Evolutionary conservation across 2,888 invertebrate species (phyloP).

Genomic region (Trachelus stipa): DNA sequence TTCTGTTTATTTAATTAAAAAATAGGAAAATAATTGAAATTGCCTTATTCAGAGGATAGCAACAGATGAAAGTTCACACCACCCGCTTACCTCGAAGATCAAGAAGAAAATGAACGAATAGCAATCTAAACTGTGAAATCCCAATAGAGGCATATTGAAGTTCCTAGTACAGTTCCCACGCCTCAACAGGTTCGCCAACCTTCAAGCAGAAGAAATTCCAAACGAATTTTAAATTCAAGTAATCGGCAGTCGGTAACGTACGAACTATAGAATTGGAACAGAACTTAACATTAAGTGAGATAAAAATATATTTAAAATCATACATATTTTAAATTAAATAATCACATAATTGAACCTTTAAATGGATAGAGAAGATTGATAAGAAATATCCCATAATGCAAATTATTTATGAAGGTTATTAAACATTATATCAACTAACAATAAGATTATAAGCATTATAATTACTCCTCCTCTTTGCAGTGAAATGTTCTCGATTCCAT

Average conservation of each 20-base stretch:
- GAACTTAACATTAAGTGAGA: background rate
- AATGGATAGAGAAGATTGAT: background rate
- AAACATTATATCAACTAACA: background rate
- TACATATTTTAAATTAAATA: background rate
- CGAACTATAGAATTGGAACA: background rate
- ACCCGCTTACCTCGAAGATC: conserved; percentile 1
- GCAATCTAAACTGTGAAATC: background rate
- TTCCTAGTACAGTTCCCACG: background rate
- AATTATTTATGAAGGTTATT: background rate
- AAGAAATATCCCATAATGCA: background rate
- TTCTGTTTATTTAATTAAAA: background rate
- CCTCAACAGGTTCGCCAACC: background rate
- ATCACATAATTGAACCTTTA: background rate
- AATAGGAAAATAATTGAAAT: background rate
- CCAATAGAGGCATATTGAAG: background rate
- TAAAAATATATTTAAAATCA: too few relatives aligned
- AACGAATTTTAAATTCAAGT: background rate
- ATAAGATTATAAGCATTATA: background rate
- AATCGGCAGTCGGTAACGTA: background rate
- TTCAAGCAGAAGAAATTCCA: background rate
- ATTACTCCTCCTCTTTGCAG: background rate
- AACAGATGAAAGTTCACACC: background rate
- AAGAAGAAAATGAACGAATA: conserved; percentile 41
- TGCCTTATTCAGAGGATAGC: background rate
- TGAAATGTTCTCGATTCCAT: background rate